Conservation (phyloP, 2,113 vertebrate genomes). For the Zosterops hypoxanthus region DNA sequence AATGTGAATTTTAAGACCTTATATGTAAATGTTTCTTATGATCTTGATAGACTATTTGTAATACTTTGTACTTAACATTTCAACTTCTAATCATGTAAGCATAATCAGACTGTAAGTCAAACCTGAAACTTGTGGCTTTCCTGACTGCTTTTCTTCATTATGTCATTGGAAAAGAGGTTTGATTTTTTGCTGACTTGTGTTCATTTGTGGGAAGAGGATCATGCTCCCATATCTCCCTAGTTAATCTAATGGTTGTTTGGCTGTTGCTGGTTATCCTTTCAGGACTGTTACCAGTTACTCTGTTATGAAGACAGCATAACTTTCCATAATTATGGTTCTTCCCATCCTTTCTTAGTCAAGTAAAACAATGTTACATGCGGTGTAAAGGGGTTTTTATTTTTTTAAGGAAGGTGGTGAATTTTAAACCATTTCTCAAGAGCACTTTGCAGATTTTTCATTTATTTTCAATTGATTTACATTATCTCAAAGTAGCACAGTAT, state of each 20-base stretch:
- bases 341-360: neutral
- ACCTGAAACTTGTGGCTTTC: neutral
- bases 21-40: neutral
- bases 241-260: neutral
- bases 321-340: neutral
- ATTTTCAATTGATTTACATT: neutral
- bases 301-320: neutral
- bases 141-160: neutral
- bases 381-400: neutral
- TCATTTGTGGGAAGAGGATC: neutral
- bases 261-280: neutral
- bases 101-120: neutral
- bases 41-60: neutral
- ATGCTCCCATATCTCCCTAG: neutral
- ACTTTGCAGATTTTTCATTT: neutral
- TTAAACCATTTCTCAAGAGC: neutral
- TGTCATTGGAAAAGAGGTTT: neutral
- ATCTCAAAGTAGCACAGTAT: neutral
- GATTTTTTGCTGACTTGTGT: neutral
- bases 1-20: neutral
- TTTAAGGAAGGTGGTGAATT: neutral
- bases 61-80: neutral
- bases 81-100: neutral
- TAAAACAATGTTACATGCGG: neutral
- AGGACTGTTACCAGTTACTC: neutral